phyloP scores from a whole-genome alignment of 2,888 invertebrate genomes.

The Lithosia quadra region DNA sequence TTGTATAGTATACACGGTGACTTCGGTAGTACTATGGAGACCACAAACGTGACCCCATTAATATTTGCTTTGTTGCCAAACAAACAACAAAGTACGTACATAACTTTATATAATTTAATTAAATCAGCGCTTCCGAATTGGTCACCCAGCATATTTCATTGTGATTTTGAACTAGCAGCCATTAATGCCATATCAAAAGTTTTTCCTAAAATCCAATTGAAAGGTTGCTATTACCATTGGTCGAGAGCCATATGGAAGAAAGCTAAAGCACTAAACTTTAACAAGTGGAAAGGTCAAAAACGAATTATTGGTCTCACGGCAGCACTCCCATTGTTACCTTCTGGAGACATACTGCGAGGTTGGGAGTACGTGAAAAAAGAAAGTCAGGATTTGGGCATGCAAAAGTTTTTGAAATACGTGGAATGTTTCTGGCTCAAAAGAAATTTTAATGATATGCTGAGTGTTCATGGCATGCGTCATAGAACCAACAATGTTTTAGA shows the following conservation, averaged over 20 bases:
- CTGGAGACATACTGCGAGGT: conserved; percentile 2
- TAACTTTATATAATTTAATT: conserved; percentile 25
- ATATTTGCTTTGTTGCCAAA: conserved; percentile 21
- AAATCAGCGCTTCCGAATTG: conserved; percentile 26
- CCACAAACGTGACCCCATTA: conserved; percentile 27
- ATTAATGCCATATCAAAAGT: neutral
- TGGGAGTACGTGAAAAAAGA: conserved; percentile 17
- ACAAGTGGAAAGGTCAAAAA: neutral
- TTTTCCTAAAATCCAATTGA: conserved; percentile 14
- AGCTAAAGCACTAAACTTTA: conserved; percentile 15
- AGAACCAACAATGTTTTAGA: conserved; percentile 3
- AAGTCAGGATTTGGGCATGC: conserved; percentile 14
- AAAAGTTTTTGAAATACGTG: conserved; percentile 15
- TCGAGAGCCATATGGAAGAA: conserved; percentile 18
- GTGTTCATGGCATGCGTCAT: conserved; percentile 4
- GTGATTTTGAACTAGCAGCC: conserved; percentile 29
- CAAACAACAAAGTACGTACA: conserved; percentile 24
- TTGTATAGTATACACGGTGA: conserved; percentile 29
- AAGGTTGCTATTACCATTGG: conserved; percentile 25
- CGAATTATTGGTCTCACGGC: conserved; percentile 1
- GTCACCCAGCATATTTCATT: conserved; percentile 26
- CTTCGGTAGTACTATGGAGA: conserved; percentile 23
- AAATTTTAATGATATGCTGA: conserved; percentile 6
- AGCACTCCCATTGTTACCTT: neutral
- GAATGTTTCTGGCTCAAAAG: conserved; percentile 16